phyloP scores from a whole-genome alignment of 2,888 invertebrate species.

The Onchidella celtica region DNA sequence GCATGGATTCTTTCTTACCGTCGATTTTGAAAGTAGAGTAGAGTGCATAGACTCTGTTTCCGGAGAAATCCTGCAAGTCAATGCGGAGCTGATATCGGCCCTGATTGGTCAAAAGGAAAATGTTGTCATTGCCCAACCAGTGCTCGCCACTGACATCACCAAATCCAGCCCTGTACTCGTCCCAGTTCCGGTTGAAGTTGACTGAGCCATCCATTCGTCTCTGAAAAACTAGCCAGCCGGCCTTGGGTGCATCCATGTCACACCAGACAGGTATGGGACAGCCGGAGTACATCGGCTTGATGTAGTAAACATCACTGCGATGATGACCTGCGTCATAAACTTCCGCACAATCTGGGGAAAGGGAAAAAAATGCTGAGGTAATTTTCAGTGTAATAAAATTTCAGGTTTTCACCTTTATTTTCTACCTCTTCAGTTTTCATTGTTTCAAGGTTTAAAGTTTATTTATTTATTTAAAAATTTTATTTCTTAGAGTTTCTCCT shows the following conservation, averaged over 20 bases:
- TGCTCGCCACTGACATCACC: conserved; percentile 74
- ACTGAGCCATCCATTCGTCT: conserved; percentile 67
- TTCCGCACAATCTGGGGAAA: conserved; percentile 75
- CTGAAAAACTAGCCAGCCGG: conserved; percentile 79
- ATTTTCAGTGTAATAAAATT: too few species aligned
- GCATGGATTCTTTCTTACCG: too few species aligned
- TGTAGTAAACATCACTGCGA: conserved; percentile 74
- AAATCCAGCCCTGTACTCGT: conserved; percentile 76
- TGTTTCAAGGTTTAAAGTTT: too few species aligned
- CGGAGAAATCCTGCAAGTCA: conserved; percentile 78
- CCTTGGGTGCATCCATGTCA: conserved; percentile 81
- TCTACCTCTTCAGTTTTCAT: not conserved
- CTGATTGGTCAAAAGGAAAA: conserved; percentile 77
- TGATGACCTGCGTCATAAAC: conserved; percentile 69
- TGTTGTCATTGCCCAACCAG: conserved; percentile 78
- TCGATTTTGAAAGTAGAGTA: conserved; percentile 75
- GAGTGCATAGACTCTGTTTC: conserved; percentile 74
- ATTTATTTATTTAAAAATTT: too few species aligned
- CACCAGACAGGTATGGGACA: conserved; percentile 85
- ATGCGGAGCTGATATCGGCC: conserved; percentile 73
- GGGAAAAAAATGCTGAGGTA: too few species aligned
- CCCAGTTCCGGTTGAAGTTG: conserved; percentile 73
- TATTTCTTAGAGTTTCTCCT: too few species aligned
- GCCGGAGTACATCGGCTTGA: conserved; percentile 72
- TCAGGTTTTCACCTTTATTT: too few species aligned